These are phyloP conservation scores for Copidosoma floridanum DNA, from an alignment of 1,140 invertebrate genomes.

Conservation along the genomic window DNA sequence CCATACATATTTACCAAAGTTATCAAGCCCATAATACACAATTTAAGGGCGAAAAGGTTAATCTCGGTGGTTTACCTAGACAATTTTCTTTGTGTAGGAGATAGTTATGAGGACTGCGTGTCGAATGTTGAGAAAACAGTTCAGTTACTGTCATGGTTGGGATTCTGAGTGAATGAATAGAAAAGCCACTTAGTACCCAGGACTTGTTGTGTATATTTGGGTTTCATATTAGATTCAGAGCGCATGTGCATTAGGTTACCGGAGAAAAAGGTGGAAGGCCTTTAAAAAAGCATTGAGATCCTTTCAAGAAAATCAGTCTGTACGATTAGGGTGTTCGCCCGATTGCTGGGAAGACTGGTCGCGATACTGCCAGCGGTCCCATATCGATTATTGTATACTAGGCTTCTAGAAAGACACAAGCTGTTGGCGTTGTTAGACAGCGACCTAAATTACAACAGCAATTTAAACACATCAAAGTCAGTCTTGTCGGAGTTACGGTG, in stretches of 20 bases:
- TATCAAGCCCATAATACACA: neutral
- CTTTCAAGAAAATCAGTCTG: neutral
- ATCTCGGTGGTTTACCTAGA: neutral
- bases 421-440: neutral
- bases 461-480: conserved; percentile 3
- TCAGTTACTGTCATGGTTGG: neutral
- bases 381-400: conserved; percentile 33
- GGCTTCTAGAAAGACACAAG: conserved; percentile 30
- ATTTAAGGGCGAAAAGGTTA: neutral
- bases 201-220: neutral
- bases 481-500: conserved; percentile 8
- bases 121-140: neutral
- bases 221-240: neutral
- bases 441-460: conserved; percentile 11
- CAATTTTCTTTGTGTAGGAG: neutral
- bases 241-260: neutral
- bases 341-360: conserved; percentile 29
- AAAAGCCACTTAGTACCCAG: neutral
- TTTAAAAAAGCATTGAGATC: neutral
- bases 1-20: conserved; percentile 1
- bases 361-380: conserved; percentile 27
- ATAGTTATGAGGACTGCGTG: neutral
- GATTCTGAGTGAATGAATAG: neutral
- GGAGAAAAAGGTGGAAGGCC: neutral
- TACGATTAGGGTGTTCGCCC: conserved; percentile 30